Percentiles rank a stretch among this genome's conserved stretches.
Conservation (phyloP, 1,140 invertebrate genomes). For the Caenorhabditis briggsae region DNA sequence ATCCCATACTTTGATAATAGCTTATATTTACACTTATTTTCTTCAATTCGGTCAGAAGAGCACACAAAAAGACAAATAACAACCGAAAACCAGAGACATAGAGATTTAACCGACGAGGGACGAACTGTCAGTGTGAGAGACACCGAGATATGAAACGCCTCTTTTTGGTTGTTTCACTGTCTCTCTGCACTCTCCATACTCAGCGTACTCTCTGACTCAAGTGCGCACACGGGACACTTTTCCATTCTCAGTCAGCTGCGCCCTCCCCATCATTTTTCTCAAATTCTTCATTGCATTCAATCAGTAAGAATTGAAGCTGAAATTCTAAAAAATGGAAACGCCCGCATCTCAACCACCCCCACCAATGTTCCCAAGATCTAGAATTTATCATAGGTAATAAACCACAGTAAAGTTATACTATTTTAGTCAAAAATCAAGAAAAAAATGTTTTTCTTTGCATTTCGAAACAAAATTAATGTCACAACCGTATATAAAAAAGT, state of each 20-base stretch:
- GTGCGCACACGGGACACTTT: conserved; percentile 54
- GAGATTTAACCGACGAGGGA: conserved; percentile 20
- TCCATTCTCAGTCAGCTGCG: conserved; percentile 54
- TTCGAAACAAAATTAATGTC: no score
- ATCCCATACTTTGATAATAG: conserved; percentile 38
- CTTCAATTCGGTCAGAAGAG: conserved; percentile 30
- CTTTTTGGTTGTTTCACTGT: conserved; percentile 38
- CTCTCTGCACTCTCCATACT: conserved; percentile 8
- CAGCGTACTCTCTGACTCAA: conserved; percentile 1
- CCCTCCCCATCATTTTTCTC: background rate
- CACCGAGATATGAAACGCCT: conserved; percentile 29
- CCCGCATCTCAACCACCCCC: background rate
- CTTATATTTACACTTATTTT: conserved; percentile 45
- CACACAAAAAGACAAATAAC: conserved; percentile 31
- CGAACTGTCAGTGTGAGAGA: background rate
- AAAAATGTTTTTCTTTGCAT: no score
- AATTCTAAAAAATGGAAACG: conserved; percentile 47
- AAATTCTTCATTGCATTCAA: background rate
- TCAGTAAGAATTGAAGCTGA: background rate
- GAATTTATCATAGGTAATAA: conserved; percentile 60
- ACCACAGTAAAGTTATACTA: background rate
- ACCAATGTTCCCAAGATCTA: conserved; percentile 60
- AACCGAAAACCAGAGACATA: conserved; percentile 11
- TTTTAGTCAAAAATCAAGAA: no score
- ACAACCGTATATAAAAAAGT: no score